phyloP scores from a whole-genome alignment of 1,140 invertebrate genomes.

The Andricus grossulariae region DNA sequence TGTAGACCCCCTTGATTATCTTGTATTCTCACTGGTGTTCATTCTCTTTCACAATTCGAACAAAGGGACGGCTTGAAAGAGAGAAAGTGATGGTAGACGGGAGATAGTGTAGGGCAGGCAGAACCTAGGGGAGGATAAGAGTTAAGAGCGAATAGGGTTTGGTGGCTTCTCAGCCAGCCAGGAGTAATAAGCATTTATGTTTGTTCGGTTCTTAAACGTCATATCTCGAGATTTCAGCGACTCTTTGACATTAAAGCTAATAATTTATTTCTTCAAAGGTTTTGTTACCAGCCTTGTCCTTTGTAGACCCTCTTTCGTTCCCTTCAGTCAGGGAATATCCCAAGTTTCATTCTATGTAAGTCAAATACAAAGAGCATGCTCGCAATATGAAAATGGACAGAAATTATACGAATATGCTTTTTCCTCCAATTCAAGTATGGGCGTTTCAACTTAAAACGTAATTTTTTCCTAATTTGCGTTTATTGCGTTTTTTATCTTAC shows the following conservation, averaged over 20 bases:
- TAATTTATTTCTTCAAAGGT: slow-evolving; percentile 39
- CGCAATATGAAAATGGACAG: slow-evolving; percentile 10
- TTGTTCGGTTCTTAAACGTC: slow-evolving; percentile 56
- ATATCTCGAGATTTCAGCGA: slow-evolving; percentile 36
- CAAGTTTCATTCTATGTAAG: slow-evolving; percentile 25
- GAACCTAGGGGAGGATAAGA: background rate
- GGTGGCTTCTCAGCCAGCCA: slow-evolving; percentile 43
- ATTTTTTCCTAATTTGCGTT: background rate
- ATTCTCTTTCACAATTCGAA: slow-evolving; percentile 29
- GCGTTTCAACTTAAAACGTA: background rate
- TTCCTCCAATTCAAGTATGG: background rate
- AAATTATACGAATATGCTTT: slow-evolving; percentile 1
- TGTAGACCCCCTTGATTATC: slow-evolving; percentile 30
- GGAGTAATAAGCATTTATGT: slow-evolving; percentile 60
- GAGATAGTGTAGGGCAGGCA: slow-evolving; percentile 4
- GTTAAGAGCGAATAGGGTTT: slow-evolving; percentile 13
- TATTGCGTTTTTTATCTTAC: too few species aligned
- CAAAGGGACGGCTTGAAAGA: slow-evolving; percentile 25
- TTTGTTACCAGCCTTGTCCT: slow-evolving; percentile 24
- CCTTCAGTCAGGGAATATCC: background rate
- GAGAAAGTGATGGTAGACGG: slow-evolving; percentile 27
- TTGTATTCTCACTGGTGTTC: slow-evolving; percentile 29
- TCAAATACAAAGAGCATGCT: slow-evolving; percentile 13
- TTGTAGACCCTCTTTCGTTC: background rate
- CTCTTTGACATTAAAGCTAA: slow-evolving; percentile 34